phyloP scores from a whole-genome alignment of 2,888 invertebrate species.

The Netelia melanura region DNA sequence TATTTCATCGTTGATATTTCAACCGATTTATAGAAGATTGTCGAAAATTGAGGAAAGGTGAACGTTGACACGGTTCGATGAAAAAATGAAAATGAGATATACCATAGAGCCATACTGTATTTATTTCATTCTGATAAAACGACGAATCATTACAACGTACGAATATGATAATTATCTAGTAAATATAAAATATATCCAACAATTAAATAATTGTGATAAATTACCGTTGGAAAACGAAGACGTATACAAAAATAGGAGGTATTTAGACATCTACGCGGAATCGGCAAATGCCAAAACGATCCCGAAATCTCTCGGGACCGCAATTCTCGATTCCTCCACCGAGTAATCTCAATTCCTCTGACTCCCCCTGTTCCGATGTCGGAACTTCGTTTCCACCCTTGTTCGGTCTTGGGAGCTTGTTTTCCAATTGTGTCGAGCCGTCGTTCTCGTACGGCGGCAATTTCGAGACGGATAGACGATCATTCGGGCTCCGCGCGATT shows the following conservation, averaged over 20 bases:
- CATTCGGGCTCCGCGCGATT: slow-evolving; percentile 26
- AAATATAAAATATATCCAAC: background rate
- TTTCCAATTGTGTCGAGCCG: slow-evolving; percentile 8
- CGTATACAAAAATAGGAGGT: background rate
- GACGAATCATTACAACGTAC: background rate
- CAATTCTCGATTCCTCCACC: slow-evolving; percentile 90
- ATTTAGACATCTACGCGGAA: slow-evolving; percentile 70
- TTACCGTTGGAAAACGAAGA: background rate
- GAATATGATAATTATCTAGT: background rate
- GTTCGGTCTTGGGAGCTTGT: slow-evolving; percentile 6
- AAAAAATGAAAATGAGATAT: background rate
- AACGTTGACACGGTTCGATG: too few relatives aligned
- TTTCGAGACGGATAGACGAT: slow-evolving; percentile 28
- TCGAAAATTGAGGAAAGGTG: too few relatives aligned
- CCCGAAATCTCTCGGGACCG: slow-evolving; percentile 90
- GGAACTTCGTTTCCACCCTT: slow-evolving; percentile 9
- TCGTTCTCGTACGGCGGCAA: slow-evolving; percentile 9
- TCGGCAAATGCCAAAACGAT: slow-evolving; percentile 89
- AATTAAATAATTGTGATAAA: slow-evolving; percentile 14
- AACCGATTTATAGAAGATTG: too few relatives aligned
- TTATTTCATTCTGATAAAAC: background rate
- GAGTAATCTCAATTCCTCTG: slow-evolving; percentile 86
- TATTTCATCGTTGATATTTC: too few relatives aligned
- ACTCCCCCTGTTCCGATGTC: slow-evolving; percentile 33
- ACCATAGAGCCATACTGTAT: background rate